Evolutionary conservation across 1,140 invertebrate species (phyloP).

Genomic region (Popillia japonica): DNA sequence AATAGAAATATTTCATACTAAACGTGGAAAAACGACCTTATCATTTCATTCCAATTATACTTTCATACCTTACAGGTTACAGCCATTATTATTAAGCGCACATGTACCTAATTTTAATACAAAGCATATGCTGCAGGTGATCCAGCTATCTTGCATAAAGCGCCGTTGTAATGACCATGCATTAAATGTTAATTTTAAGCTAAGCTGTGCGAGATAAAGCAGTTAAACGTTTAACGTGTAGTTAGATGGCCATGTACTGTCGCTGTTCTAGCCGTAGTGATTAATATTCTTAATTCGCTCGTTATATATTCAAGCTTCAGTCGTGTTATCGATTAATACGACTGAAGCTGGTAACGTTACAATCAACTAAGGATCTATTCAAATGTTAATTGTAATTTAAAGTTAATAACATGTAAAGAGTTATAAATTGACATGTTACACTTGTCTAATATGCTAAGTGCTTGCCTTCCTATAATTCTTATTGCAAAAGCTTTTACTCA

Average conservation of each 20-base stretch:
- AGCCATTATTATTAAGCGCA: no score
- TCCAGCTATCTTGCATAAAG: neutral
- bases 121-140: neutral
- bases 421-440: no score
- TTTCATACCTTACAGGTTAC: no score
- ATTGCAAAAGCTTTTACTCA: no score
- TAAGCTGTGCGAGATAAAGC: neutral
- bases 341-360: no score
- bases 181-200: slow-evolving; percentile 12
- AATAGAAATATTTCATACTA: no score
- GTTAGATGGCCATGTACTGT: neutral
- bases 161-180: neutral
- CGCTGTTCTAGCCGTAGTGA: neutral
- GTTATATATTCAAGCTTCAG: neutral
- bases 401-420: no score
- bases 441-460: no score
- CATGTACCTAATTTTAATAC: neutral
- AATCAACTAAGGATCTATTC: neutral
- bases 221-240: neutral
- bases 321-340: neutral
- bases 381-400: no score
- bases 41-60: no score
- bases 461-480: no score
- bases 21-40: no score
- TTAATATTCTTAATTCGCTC: slow-evolving; percentile 19